These are phyloP conservation scores for Megathymus violae DNA, from an alignment of 1,140 invertebrate species.

Conservation along the genomic window DNA sequence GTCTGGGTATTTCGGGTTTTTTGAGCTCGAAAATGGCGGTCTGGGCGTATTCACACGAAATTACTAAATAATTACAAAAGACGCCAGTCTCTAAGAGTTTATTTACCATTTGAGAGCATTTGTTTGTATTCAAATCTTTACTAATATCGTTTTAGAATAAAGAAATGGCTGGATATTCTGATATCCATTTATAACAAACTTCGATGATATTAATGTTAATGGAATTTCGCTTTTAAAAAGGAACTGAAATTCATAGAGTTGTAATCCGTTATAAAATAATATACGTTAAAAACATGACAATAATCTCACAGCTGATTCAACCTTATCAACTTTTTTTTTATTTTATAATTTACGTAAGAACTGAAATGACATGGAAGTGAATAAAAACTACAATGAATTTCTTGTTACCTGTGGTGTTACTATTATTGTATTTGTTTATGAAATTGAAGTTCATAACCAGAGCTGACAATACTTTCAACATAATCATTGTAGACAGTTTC, in stretches of 20 bases:
- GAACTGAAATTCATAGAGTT: slow-evolving; percentile 2
- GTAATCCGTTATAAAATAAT: slow-evolving; percentile 12
- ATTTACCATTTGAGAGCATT: background rate
- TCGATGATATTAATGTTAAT: slow-evolving; percentile 3
- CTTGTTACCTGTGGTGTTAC: too few relatives aligned
- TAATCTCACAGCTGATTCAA: slow-evolving; percentile 18
- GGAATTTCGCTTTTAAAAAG: slow-evolving; percentile 14
- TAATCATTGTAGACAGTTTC: too few relatives aligned
- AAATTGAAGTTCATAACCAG: too few relatives aligned
- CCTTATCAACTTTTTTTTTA: background rate
- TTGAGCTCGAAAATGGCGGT: slow-evolving; percentile 57
- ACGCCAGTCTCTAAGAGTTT: background rate
- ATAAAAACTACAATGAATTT: background rate
- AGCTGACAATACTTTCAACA: too few relatives aligned
- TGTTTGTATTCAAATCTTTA: too few relatives aligned
- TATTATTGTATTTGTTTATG: too few relatives aligned
- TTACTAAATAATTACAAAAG: slow-evolving; percentile 14
- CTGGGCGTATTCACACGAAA: slow-evolving; percentile 53
- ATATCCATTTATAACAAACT: background rate
- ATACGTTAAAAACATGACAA: slow-evolving; percentile 5
- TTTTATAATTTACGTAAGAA: background rate
- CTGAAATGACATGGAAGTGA: background rate
- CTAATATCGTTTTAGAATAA: background rate
- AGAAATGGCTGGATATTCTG: too few relatives aligned
- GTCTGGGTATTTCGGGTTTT: slow-evolving; percentile 48